Percentiles rank a stretch among this genome's conserved stretches.
phyloP scores from a whole-genome alignment of 64 coral and sea anemone species.

The Anthopleura sola region DNA sequence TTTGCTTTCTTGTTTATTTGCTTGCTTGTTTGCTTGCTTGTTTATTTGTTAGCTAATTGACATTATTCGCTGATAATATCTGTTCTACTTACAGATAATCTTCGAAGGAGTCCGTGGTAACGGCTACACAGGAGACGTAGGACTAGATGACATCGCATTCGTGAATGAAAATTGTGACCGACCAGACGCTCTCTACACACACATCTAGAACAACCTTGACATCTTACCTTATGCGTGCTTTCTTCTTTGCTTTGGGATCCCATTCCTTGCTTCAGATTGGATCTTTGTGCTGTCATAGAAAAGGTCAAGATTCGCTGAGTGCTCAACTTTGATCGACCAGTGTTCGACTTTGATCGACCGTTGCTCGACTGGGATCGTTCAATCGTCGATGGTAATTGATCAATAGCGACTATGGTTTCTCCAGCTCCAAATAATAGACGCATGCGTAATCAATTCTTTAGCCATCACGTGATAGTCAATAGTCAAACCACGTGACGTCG shows the following conservation, averaged over 20 bases:
- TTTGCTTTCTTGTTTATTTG: no score
- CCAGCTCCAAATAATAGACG: no score
- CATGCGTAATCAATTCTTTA: no score
- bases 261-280: no score
- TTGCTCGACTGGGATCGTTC: background rate
- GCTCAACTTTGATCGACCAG: no score
- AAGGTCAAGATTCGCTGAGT: no score
- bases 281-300: no score
- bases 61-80: background rate
- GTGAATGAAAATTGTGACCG: background rate
- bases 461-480: no score
- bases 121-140: conserved; percentile 34
- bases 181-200: conserved; percentile 4
- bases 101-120: conserved; percentile 25
- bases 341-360: background rate
- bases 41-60: no score
- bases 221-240: background rate
- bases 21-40: no score
- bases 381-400: no score
- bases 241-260: background rate
- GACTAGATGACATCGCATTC: conserved; percentile 18
- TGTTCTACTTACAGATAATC: background rate
- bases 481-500: background rate
- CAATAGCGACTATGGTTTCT: no score
- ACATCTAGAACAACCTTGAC: background rate